Evolutionary conservation across 2,888 invertebrate genomes (phyloP).

Genomic region (Pterostichus niger): DNA sequence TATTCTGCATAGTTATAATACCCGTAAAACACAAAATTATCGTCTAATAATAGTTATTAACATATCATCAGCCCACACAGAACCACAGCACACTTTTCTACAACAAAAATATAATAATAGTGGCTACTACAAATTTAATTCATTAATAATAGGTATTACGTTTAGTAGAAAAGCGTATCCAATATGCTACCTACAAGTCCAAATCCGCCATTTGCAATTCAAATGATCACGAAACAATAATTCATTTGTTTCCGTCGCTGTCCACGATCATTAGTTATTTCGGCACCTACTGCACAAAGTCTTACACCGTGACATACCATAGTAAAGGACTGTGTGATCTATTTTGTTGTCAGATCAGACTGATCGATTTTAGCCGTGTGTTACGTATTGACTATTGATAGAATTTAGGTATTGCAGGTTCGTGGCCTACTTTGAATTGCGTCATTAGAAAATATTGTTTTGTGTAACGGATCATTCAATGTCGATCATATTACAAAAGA

Average conservation of each 20-base stretch:
- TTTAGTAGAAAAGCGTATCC: background rate
- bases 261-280: conserved; percentile 49
- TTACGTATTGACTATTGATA: conserved; percentile 36
- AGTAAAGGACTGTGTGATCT: background rate
- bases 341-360: conserved; percentile 32
- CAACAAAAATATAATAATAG: conserved; percentile 31
- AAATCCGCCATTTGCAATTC: conserved; percentile 23
- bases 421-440: conserved; percentile 28
- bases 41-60: conserved; percentile 30
- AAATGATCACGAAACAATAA: conserved; percentile 44
- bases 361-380: conserved; percentile 32
- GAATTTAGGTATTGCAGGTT: conserved; percentile 40
- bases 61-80: conserved; percentile 14
- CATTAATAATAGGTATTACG: conserved; percentile 48
- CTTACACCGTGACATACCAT: conserved; percentile 8
- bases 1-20: conserved; percentile 4
- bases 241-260: conserved; percentile 24
- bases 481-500: background rate
- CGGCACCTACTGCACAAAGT: conserved; percentile 48
- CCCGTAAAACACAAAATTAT: conserved; percentile 36
- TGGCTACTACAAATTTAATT: conserved; percentile 24
- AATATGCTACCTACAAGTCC: conserved; percentile 28
- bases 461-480: conserved; percentile 18
- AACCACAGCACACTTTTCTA: conserved; percentile 10
- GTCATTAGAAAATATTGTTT: conserved; percentile 36